phyloP scores from a whole-genome alignment of 2,113 vertebrate genomes.

The Verasper variegatus region DNA sequence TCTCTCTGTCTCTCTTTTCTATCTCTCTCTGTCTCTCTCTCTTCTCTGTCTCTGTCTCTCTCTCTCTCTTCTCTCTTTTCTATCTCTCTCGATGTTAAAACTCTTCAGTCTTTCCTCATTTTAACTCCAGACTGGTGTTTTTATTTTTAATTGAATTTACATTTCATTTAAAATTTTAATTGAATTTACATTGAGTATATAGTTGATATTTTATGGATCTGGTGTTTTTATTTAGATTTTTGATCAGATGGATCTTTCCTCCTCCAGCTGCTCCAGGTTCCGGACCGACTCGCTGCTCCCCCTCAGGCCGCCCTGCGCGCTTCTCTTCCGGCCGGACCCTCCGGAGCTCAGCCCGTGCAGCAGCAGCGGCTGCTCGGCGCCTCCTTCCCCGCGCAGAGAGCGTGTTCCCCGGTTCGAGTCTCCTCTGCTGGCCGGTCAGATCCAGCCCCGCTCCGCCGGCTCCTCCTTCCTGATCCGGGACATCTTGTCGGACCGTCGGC shows the following conservation, averaged over 20 bases:
- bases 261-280: constrained; percentile 79
- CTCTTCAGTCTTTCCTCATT: no score
- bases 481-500: constrained; percentile 90
- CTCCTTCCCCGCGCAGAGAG: constrained; percentile 88
- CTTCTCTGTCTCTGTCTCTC: no score
- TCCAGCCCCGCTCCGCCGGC: constrained; percentile 87
- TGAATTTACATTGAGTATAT: no score
- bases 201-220: not conserved
- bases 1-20: no score
- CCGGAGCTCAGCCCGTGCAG: constrained; percentile 84
- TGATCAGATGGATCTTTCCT: constrained; percentile 85
- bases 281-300: constrained; percentile 92
- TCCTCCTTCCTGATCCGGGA: constrained; percentile 96
- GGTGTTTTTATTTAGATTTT: not conserved
- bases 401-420: constrained; percentile 80
- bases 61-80: no score
- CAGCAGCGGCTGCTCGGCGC: constrained; percentile 87
- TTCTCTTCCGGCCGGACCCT: constrained; percentile 83
- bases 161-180: no score
- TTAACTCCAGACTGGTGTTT: no score
- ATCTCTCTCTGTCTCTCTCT: no score
- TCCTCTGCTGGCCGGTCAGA: constrained; percentile 78
- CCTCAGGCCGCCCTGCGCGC: constrained; percentile 74
- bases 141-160: no score
- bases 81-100: no score